phyloP scores from a whole-genome alignment of 1,140 invertebrate species.

The Diorhabda carinulata region DNA sequence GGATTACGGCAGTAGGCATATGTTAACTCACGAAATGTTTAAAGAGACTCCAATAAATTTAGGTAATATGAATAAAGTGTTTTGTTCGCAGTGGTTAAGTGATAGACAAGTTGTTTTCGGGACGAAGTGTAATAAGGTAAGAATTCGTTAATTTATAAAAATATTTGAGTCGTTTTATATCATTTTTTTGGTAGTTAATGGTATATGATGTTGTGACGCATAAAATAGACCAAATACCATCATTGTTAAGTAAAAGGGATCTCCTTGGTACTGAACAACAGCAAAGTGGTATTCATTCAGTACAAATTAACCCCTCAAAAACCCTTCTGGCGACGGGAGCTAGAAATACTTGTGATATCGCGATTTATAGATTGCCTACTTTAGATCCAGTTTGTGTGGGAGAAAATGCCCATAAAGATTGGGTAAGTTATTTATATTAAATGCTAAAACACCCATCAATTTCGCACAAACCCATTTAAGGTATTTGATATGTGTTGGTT shows the following conservation, averaged over 20 bases:
- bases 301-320: slow-evolving; percentile 90
- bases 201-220: slow-evolving; percentile 78
- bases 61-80: slow-evolving; percentile 91
- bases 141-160: slow-evolving; percentile 6
- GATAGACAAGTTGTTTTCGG: slow-evolving; percentile 92
- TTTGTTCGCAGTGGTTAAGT: slow-evolving; percentile 93
- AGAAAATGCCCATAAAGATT: slow-evolving; percentile 86
- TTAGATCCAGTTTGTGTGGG: slow-evolving; percentile 93
- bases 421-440: slow-evolving; percentile 55
- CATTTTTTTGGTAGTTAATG: slow-evolving; percentile 59
- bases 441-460: background rate
- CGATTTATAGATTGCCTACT: slow-evolving; percentile 88
- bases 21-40: slow-evolving; percentile 83
- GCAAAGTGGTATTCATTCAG: slow-evolving; percentile 87
- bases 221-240: slow-evolving; percentile 81
- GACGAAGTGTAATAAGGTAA: slow-evolving; percentile 94
- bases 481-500: slow-evolving; percentile 92
- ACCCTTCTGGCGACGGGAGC: slow-evolving; percentile 90
- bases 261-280: slow-evolving; percentile 52
- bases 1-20: slow-evolving; percentile 78
- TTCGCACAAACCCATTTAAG: slow-evolving; percentile 33
- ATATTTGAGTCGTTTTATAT: background rate
- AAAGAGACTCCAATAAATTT: slow-evolving; percentile 77
- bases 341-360: slow-evolving; percentile 87
- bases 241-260: slow-evolving; percentile 63